A percentile compares a stretch with the other conserved stretches of the same genome.
Evolutionary conservation across 2,113 vertebrate genomes (phyloP).

Genomic region (Otis tarda): DNA sequence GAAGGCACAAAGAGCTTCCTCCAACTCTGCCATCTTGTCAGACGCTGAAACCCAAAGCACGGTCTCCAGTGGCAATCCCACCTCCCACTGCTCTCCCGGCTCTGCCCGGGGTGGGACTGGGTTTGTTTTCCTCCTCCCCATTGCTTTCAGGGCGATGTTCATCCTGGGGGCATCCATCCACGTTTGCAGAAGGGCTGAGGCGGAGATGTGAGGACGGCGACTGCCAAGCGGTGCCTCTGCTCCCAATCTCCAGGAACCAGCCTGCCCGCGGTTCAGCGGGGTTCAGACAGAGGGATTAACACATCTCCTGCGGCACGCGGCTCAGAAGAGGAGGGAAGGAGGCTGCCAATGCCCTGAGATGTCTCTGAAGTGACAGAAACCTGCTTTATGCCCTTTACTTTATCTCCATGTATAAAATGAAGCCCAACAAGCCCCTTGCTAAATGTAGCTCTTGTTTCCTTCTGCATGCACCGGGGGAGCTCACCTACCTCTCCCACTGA

Average conservation of each 20-base stretch:
- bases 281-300: neutral
- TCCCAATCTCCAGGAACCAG: neutral
- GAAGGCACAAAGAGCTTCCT: neutral
- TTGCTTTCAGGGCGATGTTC: rapidly evolving
- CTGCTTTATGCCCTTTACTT: conserved; percentile 23
- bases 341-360: neutral
- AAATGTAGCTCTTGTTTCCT: neutral
- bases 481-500: conserved; percentile 18
- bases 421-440: neutral
- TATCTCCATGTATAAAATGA: conserved; percentile 5
- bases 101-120: rapidly evolving
- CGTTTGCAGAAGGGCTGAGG: neutral
- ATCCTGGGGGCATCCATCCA: too few species aligned
- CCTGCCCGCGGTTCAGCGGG: rapidly evolving
- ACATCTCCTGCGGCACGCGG: rapidly evolving
- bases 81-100: neutral
- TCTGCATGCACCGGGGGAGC: neutral
- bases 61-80: rapidly evolving
- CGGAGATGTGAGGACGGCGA: rapidly evolving
- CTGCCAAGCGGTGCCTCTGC: neutral
- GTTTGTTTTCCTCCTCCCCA: neutral
- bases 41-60: neutral
- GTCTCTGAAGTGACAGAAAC: neutral
- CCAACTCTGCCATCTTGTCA: neutral
- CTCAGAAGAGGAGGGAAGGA: neutral